Percentiles rank a stretch among this genome's conserved stretches.
Evolutionary conservation across 2,113 vertebrate species (phyloP).

Genomic region (Ageneiosus marmoratus): DNA sequence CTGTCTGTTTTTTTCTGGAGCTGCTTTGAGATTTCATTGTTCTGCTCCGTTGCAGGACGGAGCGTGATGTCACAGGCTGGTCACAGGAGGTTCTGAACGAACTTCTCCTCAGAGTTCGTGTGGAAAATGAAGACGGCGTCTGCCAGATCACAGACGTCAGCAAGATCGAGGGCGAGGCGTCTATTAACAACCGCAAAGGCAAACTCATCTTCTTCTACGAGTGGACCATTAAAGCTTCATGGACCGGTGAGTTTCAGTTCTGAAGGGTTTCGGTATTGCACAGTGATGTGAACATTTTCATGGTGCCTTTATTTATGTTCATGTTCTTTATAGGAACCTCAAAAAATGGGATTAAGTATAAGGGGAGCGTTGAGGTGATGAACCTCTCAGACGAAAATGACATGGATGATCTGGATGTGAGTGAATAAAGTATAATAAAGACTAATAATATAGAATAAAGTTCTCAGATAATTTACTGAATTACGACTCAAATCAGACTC

Average conservation of each 20-base stretch:
- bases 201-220: constrained; percentile 89
- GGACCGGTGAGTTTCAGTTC: constrained; percentile 73
- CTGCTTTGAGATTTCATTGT: too few relatives aligned
- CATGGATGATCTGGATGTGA: constrained; percentile 85
- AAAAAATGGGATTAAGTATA: constrained; percentile 81
- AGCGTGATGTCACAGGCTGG: constrained; percentile 88
- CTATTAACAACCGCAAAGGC: constrained; percentile 88
- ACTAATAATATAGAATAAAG: background rate
- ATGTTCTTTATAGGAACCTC: constrained; percentile 70
- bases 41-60: constrained; percentile 73
- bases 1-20: too few relatives aligned
- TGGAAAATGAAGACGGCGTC: constrained; percentile 75
- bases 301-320: background rate
- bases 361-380: constrained; percentile 82
- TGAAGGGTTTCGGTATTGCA: background rate
- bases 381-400: constrained; percentile 88
- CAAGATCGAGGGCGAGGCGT: constrained; percentile 83
- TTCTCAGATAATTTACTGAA: background rate
- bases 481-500: background rate
- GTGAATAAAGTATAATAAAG: constrained; percentile 1
- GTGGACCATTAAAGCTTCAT: constrained; percentile 80
- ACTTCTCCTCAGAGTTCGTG: constrained; percentile 75
- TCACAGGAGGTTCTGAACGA: constrained; percentile 82
- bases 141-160: constrained; percentile 85
- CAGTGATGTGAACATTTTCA: background rate